phyloP scores from a whole-genome alignment of 2,888 invertebrate genomes.

The Patella ulyssiponensis region DNA sequence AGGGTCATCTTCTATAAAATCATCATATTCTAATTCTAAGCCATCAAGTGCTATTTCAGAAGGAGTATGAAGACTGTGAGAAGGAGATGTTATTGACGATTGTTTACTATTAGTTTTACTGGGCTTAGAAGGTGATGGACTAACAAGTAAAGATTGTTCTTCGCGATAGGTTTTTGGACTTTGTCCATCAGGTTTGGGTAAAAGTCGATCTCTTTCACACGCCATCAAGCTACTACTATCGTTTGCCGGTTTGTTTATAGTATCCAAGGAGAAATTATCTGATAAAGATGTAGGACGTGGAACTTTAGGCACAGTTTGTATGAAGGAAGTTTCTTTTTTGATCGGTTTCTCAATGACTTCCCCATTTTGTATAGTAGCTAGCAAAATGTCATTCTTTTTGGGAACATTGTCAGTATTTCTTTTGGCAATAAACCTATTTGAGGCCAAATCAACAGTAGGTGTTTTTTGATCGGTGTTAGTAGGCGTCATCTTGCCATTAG shows the following conservation, averaged over 20 bases:
- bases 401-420: not conserved
- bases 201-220: slow-evolving; percentile 53
- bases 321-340: slow-evolving; percentile 52
- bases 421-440: no score
- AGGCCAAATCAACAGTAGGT: not conserved
- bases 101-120: slow-evolving; percentile 49
- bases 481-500: not conserved
- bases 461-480: not conserved
- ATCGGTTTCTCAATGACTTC: not conserved
- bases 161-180: slow-evolving; percentile 59
- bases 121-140: slow-evolving; percentile 45
- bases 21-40: slow-evolving; percentile 63
- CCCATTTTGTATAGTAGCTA: not conserved
- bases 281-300: slow-evolving; percentile 58
- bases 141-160: not conserved
- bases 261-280: slow-evolving; percentile 46
- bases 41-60: slow-evolving; percentile 51
- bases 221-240: slow-evolving; percentile 19
- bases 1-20: slow-evolving; percentile 65
- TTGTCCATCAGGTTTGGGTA: slow-evolving; percentile 64
- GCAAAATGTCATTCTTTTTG: not conserved
- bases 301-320: slow-evolving; percentile 46
- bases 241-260: not conserved
- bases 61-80: slow-evolving; percentile 58
- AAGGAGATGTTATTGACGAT: slow-evolving; percentile 55